Percentiles rank a stretch among this genome's conserved stretches.
Conservation (phyloP, 2,888 invertebrate genomes). For the Tetragnatha montana region DNA sequence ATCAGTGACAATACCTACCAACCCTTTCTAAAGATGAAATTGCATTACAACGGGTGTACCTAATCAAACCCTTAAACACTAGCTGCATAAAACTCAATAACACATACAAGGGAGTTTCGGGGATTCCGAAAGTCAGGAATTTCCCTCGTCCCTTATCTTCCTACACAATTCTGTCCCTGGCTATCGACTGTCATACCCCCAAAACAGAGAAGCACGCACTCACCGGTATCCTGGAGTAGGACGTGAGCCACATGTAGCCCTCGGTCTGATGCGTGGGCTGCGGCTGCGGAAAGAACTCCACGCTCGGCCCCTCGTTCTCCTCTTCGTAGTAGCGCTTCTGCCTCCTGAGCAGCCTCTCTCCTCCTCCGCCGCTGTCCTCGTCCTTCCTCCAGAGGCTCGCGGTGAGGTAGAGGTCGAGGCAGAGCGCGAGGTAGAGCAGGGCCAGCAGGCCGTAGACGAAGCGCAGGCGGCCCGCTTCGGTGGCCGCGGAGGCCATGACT, state of each 20-base stretch:
- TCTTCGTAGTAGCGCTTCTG: slow-evolving; percentile 50
- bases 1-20: neutral
- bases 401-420: slow-evolving; percentile 65
- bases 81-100: too few species aligned
- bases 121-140: too few species aligned
- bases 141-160: too few species aligned
- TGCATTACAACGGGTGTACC: neutral
- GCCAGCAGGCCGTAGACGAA: slow-evolving; percentile 62
- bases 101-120: too few species aligned
- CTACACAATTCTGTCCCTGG: too few species aligned
- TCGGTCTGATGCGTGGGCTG: slow-evolving; percentile 69
- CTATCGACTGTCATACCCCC: too few species aligned
- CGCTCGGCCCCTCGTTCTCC: slow-evolving; percentile 69
- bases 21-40: neutral
- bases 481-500: slow-evolving; percentile 64
- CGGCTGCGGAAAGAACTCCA: slow-evolving; percentile 72
- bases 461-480: slow-evolving; percentile 48
- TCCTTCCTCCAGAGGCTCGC: slow-evolving; percentile 30
- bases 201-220: too few species aligned
- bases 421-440: slow-evolving; percentile 55
- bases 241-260: slow-evolving; percentile 84
- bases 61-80: neutral
- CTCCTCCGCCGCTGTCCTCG: neutral
- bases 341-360: neutral
- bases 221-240: slow-evolving; percentile 90